phyloP scores from a whole-genome alignment of 1,140 invertebrate species.

The Mamestra configurata region DNA sequence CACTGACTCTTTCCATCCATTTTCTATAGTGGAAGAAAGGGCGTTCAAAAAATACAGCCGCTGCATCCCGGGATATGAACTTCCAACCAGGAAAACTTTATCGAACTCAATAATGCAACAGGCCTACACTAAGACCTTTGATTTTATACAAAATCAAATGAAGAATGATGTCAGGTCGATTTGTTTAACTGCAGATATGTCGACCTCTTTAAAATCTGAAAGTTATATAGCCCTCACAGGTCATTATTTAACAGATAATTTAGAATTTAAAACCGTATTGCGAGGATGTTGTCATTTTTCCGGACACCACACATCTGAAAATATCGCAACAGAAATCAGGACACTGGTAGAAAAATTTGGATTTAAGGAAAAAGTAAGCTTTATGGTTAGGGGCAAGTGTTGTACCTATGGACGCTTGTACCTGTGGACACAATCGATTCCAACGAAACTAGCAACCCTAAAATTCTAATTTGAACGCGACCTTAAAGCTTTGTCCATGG shows the following conservation, averaged over 20 bases:
- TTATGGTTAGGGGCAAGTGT: too few relatives aligned
- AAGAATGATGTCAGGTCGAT: constrained; percentile 3
- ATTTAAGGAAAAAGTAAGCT: neutral
- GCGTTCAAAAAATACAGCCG: constrained; percentile 50
- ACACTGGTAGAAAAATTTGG: neutral
- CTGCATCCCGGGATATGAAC: constrained; percentile 51
- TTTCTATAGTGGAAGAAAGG: constrained; percentile 50
- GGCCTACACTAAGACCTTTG: constrained; percentile 15
- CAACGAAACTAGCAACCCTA: too few relatives aligned
- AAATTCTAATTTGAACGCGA: too few relatives aligned
- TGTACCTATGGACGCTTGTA: too few relatives aligned
- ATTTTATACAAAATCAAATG: constrained; percentile 12
- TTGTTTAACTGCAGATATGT: neutral
- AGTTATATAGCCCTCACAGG: constrained; percentile 8
- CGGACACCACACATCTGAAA: neutral
- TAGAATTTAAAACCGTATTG: constrained; percentile 16
- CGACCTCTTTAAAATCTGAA: neutral
- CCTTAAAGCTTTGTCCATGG: too few relatives aligned
- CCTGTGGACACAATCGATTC: too few relatives aligned
- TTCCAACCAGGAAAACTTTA: constrained; percentile 48
- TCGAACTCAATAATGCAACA: constrained; percentile 28
- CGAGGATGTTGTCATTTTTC: constrained; percentile 4
- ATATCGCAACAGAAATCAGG: neutral
- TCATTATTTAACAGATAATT: constrained; percentile 4
- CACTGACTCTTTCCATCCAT: constrained; percentile 14